Percentiles rank a stretch among this genome's conserved stretches.
These are phyloP conservation scores for Harpalus rubripes DNA, from an alignment of 2,888 invertebrate species.

Conservation along the genomic window DNA sequence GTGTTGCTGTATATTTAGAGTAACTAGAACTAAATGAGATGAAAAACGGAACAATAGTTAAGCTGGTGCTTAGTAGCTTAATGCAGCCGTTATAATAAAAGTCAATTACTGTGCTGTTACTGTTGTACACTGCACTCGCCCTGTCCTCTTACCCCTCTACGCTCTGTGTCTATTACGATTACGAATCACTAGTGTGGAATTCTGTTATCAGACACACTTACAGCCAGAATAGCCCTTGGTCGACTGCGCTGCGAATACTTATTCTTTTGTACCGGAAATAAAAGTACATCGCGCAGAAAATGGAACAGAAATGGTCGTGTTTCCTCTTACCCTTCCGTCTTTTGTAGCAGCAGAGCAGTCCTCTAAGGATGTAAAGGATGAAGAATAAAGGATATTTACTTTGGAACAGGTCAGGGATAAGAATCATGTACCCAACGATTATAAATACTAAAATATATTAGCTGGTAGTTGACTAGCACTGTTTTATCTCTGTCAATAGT, in stretches of 20 bases:
- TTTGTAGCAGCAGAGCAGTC: no score
- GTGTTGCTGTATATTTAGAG: not conserved
- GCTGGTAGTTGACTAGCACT: no score
- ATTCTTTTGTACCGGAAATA: slow-evolving; percentile 65
- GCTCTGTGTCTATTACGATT: slow-evolving; percentile 54
- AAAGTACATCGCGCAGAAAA: slow-evolving; percentile 66
- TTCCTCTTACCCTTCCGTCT: not conserved
- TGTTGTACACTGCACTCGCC: not conserved
- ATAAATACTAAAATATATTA: no score
- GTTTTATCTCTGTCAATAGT: no score
- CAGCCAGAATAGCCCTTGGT: slow-evolving; percentile 53
- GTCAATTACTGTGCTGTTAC: slow-evolving; percentile 32
- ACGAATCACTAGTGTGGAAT: slow-evolving; percentile 61
- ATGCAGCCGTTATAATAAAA: slow-evolving; percentile 49
- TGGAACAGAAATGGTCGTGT: slow-evolving; percentile 53
- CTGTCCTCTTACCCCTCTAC: no score
- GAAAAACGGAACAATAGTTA: slow-evolving; percentile 26
- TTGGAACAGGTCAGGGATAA: no score
- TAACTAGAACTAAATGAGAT: slow-evolving; percentile 7
- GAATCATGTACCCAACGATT: no score
- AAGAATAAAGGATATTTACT: no score
- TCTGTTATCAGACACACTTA: slow-evolving; percentile 58
- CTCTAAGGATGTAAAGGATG: no score
- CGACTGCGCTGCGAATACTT: slow-evolving; percentile 60
- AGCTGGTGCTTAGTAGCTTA: slow-evolving; percentile 24